phyloP scores from a whole-genome alignment of 2,797 vertebrate genomes.

The Orestias chungarensis region DNA sequence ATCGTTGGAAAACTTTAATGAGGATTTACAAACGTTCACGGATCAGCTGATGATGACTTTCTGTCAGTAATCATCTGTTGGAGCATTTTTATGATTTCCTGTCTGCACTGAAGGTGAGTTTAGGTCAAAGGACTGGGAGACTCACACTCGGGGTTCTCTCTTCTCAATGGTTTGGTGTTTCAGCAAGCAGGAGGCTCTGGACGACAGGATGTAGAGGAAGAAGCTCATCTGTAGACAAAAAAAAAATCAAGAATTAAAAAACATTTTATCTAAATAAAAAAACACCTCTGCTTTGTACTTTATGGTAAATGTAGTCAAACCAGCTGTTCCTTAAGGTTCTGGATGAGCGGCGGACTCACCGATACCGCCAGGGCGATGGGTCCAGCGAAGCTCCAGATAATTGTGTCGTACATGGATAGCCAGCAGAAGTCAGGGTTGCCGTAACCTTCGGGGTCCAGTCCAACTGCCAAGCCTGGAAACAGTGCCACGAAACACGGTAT shows the following conservation, averaged over 20 bases:
- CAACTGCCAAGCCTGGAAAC: constrained; percentile 88
- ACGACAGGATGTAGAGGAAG: constrained; percentile 88
- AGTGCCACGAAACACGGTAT: neutral
- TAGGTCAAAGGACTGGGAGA: constrained; percentile 25
- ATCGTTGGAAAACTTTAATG: constrained; percentile 2
- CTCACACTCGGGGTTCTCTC: constrained; percentile 88
- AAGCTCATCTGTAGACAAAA: constrained; percentile 84
- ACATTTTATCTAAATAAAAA: neutral
- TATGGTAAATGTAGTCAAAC: neutral
- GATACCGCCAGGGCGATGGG: constrained; percentile 87
- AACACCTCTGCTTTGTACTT: neutral
- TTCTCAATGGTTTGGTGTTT: constrained; percentile 88
- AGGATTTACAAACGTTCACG: constrained; percentile 4
- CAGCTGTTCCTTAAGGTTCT: neutral
- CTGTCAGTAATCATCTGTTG: neutral
- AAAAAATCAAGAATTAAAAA: too few species aligned
- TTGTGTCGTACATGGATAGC: constrained; percentile 92
- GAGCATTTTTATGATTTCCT: neutral
- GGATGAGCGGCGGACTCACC: constrained; percentile 74
- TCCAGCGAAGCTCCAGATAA: constrained; percentile 95
- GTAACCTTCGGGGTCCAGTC: constrained; percentile 93
- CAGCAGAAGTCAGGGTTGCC: constrained; percentile 97
- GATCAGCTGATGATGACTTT: neutral
- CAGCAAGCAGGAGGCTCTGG: constrained; percentile 84
- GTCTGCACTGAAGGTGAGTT: neutral